Evolutionary conservation across 1,140 invertebrate genomes (phyloP).

Genomic region (Pachyrhynchus sulphureomaculatus): DNA sequence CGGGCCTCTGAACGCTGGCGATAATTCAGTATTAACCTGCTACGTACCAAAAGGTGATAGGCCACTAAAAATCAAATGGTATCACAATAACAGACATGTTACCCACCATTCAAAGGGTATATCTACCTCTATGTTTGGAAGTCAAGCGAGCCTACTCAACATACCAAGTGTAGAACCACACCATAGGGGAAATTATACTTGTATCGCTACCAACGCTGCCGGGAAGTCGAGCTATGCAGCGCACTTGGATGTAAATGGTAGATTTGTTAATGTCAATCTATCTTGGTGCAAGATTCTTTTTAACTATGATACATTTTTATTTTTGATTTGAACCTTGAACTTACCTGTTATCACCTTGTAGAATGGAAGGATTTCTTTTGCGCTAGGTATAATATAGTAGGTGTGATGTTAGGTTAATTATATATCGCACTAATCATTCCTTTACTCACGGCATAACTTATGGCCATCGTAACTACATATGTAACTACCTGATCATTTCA

Average conservation of each 20-base stretch:
- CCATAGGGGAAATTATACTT: slow-evolving; percentile 66
- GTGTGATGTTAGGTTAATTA: slow-evolving; percentile 18
- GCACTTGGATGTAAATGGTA: slow-evolving; percentile 66
- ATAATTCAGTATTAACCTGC: slow-evolving; percentile 62
- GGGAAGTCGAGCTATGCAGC: slow-evolving; percentile 62
- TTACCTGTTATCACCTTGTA: background rate
- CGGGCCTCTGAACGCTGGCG: slow-evolving; percentile 62
- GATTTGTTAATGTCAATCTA: background rate
- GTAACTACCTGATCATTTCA: too few relatives aligned
- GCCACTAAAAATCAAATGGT: slow-evolving; percentile 63
- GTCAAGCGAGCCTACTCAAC: slow-evolving; percentile 50
- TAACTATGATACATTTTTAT: slow-evolving; percentile 9
- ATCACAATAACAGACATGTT: slow-evolving; percentile 57
- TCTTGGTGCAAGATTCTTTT: background rate
- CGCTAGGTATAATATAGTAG: slow-evolving; percentile 21
- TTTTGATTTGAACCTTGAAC: slow-evolving; percentile 22
- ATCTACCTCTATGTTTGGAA: slow-evolving; percentile 38
- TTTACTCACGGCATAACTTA: too few relatives aligned
- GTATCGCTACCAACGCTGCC: slow-evolving; percentile 61
- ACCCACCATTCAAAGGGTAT: slow-evolving; percentile 42
- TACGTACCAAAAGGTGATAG: slow-evolving; percentile 65
- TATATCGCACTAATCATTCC: background rate
- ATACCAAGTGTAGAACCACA: slow-evolving; percentile 59
- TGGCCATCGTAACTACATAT: too few relatives aligned
- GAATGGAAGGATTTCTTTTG: slow-evolving; percentile 8